Conservation (phyloP, 2,797 vertebrate genomes). For the Sciurus vulgaris region DNA sequence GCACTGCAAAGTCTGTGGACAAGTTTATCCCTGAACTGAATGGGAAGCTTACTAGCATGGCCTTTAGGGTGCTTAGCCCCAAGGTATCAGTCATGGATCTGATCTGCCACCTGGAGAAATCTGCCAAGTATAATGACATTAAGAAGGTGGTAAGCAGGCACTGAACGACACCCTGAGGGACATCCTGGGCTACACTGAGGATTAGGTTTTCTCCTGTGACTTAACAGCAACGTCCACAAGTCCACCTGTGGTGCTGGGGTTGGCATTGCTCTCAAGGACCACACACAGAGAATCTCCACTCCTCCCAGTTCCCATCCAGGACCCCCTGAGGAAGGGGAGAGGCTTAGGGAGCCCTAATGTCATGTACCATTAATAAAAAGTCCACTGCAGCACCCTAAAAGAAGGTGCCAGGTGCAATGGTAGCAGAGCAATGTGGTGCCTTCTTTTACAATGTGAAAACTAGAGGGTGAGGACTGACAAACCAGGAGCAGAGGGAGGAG, state of each 20-base stretch:
- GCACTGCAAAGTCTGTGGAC: not conserved
- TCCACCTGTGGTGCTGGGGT: not conserved
- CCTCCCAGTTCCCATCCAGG: too few species aligned
- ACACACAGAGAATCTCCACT: too few species aligned
- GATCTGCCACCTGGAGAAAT: not conserved
- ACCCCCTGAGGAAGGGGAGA: too few species aligned
- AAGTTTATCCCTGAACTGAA: not conserved
- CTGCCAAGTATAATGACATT: not conserved
- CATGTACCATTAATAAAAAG: too few species aligned
- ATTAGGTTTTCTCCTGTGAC: not conserved
- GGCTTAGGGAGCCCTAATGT: too few species aligned
- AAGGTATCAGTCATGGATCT: not conserved
- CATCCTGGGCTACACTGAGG: not conserved
- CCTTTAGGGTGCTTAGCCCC: not conserved
- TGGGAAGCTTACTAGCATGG: not conserved
- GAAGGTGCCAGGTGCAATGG: not conserved
- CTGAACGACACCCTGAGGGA: not conserved
- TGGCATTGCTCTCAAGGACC: too few species aligned
- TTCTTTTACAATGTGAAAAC: not conserved
- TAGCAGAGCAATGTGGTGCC: not conserved
- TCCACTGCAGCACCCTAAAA: not conserved
- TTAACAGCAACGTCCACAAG: not conserved
- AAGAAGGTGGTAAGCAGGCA: not conserved
- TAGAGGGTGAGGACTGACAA: not conserved
- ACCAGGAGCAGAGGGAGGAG: not conserved